phyloP scores from a whole-genome alignment of 2,888 invertebrate species.

The Brachypterus glaber region DNA sequence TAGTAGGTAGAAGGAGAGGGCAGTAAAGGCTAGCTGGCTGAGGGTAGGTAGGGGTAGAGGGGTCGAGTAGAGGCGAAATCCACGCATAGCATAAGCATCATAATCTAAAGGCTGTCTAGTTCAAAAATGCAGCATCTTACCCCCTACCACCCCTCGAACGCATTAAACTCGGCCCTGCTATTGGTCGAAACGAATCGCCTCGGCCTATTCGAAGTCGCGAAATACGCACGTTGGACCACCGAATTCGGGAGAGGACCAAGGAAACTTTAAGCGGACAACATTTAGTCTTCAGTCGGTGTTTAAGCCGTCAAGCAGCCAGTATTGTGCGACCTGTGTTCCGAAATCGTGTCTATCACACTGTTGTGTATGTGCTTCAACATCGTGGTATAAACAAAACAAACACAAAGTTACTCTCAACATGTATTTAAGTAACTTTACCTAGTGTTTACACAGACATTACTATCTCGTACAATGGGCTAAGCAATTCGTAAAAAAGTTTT shows the following conservation, averaged over 20 bases:
- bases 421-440: conserved; percentile 12
- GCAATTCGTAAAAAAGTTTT: too few species aligned
- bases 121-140: conserved; percentile 41
- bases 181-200: conserved; percentile 36
- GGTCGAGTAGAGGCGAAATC: conserved; percentile 16
- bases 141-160: conserved; percentile 33
- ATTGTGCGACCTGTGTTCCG: too few species aligned
- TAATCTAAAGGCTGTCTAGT: conserved; percentile 31
- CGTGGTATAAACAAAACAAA: too few species aligned
- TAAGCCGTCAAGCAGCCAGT: conserved; percentile 26
- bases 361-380: too few species aligned
- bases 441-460: conserved; percentile 17
- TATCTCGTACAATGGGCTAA: conserved; percentile 34
- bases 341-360: too few species aligned
- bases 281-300: conserved; percentile 29
- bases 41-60: conserved; percentile 4
- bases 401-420: conserved; percentile 13
- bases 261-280: conserved; percentile 14
- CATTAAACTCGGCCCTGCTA: conserved; percentile 36
- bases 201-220: conserved; percentile 38
- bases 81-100: conserved; percentile 26
- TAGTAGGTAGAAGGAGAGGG: background rate
- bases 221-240: conserved; percentile 35
- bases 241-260: conserved; percentile 33
- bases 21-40: too few species aligned